Base-by-base conservation (phyloP, 2,888 invertebrate genomes). In the Ypsolopha sequella region DNA sequence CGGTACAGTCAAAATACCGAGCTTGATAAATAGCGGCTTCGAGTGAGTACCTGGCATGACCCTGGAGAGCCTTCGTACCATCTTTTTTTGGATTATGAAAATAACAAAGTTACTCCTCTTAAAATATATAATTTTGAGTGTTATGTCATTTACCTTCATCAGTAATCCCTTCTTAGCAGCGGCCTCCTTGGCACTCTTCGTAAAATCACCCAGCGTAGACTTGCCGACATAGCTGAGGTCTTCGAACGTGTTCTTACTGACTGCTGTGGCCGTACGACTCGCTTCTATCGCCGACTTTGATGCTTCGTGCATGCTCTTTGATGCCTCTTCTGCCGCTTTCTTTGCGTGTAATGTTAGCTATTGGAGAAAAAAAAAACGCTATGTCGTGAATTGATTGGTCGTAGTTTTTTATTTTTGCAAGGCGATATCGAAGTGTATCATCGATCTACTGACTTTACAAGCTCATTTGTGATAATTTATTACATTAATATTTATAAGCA, bases 151-250 rank as follows among this genome's bases (percentile, higher is more conserved):
- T 77, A 92, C 93, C 88, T 95, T 93, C 48, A 76, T 69, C 13
- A 95, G 80, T 51, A 96, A 81, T 54, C 95, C 95, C 68, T 95
- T 94, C 69, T 96, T 96, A 0, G 93, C 88, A 3, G 94, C 96
- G 1, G 87, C 95, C 80, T 96, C 95, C 65, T 96, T 95, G 1
- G 96, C 96, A 64, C 94, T 95, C 78, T 96, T 97, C 0, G 96
- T 96, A 13, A 97, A 81, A 73, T 96, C 96, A 0, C 95, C 96
- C 43, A 96, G 82, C 0, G 96, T 95, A 35, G 93, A 95, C 72
- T 95, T 95, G n/a, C 95, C 93, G 6, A 96, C 95, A 63, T 95
- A 95, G 0, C 95, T 94, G 33, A 96, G 84, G 71, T 96, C 96
- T 55, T 96, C 96, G 6, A 96, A 86, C 0, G 96, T 96, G 61